Conservation (phyloP, 2,888 invertebrate species). For the Eumacrocentrus americanus region DNA sequence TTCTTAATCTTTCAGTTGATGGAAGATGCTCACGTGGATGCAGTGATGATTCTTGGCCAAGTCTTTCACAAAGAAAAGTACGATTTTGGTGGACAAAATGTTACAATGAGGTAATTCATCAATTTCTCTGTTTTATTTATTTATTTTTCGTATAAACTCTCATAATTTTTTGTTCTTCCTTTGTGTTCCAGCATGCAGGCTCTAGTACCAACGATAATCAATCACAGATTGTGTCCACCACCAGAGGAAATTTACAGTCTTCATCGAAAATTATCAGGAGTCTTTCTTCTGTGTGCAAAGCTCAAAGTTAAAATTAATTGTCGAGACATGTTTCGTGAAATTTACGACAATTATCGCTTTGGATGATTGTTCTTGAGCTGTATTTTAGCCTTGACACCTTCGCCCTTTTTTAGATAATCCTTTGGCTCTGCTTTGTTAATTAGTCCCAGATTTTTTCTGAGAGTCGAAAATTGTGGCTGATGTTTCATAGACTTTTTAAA, state of each 20-base stretch:
- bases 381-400: conserved; percentile 32
- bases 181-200: conserved; percentile 70
- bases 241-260: conserved; percentile 98
- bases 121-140: neutral
- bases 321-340: conserved; percentile 79
- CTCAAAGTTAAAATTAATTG: conserved; percentile 83
- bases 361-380: conserved; percentile 29
- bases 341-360: conserved; percentile 74
- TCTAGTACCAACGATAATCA: conserved; percentile 91
- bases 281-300: conserved; percentile 90
- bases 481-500: conserved; percentile 26
- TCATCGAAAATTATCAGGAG: conserved; percentile 95
- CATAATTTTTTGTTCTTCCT: neutral
- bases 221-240: conserved; percentile 92
- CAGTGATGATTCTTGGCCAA: conserved; percentile 97
- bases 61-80: conserved; percentile 83
- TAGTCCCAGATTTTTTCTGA: no score
- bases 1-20: conserved; percentile 67
- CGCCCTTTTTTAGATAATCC: no score
- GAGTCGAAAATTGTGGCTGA: no score
- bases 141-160: conserved; percentile 11
- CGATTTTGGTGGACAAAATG: conserved; percentile 86
- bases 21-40: conserved; percentile 95
- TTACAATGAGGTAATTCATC: conserved; percentile 53
- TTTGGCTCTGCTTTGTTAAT: no score